Percentiles rank a stretch among this genome's conserved stretches.
phyloP scores from a whole-genome alignment of 2,797 vertebrate species.

The Buceros bicornis region DNA sequence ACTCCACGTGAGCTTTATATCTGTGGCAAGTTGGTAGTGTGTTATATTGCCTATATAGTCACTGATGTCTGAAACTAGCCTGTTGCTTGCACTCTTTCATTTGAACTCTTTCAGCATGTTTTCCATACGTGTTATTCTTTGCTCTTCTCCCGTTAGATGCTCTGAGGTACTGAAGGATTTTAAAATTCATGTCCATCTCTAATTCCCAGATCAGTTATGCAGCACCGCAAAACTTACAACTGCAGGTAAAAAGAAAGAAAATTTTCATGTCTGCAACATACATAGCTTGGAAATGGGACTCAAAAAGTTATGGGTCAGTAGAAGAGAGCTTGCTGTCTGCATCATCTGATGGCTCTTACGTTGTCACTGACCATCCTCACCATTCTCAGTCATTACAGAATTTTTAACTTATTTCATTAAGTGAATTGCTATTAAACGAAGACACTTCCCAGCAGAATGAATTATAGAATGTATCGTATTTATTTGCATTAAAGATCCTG shows the following conservation, averaged over 20 bases:
- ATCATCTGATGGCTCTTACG: not conserved
- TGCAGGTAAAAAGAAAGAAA: slow-evolving; percentile 10
- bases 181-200: not conserved
- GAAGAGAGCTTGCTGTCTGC: not conserved
- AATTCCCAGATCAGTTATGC: not conserved
- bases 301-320: not conserved
- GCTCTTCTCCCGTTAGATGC: not conserved
- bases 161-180: not conserved
- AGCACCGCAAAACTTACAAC: not conserved
- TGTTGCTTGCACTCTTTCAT: not conserved
- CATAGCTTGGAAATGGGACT: not conserved
- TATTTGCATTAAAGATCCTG: not conserved
- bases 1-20: not conserved
- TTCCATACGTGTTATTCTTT: not conserved
- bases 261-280: not conserved
- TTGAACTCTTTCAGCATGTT: not conserved
- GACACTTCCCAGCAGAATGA: not conserved
- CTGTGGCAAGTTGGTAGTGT: not conserved
- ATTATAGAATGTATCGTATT: not conserved
- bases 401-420: not conserved
- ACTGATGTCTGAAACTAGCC: not conserved
- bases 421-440: not conserved
- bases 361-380: not conserved
- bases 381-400: not conserved
- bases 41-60: not conserved